phyloP scores from a whole-genome alignment of 2,113 vertebrate species.

The Dasyprocta punctata region DNA sequence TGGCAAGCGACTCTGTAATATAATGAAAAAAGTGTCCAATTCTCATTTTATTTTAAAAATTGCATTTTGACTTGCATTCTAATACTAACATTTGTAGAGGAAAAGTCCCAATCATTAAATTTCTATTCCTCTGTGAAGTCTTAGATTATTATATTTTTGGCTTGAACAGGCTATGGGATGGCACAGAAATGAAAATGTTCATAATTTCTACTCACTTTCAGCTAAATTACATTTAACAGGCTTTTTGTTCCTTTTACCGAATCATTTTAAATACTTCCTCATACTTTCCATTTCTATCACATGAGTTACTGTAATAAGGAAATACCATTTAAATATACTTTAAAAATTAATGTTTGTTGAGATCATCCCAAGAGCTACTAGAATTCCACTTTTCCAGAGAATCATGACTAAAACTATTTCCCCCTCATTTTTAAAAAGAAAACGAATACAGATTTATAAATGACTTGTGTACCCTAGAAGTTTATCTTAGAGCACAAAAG shows the following conservation, averaged over 20 bases:
- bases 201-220: constrained; percentile 18
- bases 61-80: constrained; percentile 1
- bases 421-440: constrained; percentile 37
- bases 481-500: not conserved
- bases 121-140: constrained; percentile 47
- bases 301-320: not conserved
- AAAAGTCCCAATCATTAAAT: constrained; percentile 52
- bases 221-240: constrained; percentile 4
- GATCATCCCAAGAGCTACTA: not conserved
- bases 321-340: constrained; percentile 30
- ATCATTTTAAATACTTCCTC: constrained; percentile 37
- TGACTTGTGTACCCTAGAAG: not conserved
- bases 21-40: not conserved
- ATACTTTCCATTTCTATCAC: not conserved
- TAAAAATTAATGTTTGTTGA: constrained; percentile 56
- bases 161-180: not conserved
- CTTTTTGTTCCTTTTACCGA: constrained; percentile 28
- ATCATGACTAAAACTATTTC: not conserved
- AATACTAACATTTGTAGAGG: not conserved
- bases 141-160: constrained; percentile 23
- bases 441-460: constrained; percentile 37
- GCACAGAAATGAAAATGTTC: constrained; percentile 7
- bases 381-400: constrained; percentile 43
- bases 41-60: constrained; percentile 30
- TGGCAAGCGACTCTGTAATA: not conserved